Base-by-base conservation (phyloP, 2,113 vertebrate genomes). In the Seriola dumerili region DNA sequence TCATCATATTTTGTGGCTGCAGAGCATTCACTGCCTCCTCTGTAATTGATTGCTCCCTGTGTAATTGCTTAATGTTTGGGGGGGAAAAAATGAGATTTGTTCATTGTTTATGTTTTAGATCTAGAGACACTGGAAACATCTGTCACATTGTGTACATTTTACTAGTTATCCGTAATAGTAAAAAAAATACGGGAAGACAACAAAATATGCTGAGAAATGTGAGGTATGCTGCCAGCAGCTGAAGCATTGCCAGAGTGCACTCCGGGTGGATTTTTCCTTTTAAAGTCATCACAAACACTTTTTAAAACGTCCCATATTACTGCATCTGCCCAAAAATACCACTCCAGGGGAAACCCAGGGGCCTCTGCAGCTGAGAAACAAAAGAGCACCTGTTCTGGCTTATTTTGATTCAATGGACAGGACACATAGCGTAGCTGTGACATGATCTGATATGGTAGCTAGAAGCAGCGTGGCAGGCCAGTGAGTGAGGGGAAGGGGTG, bases 331-430 rank as follows among this genome's bases (percentile, higher is more conserved):
- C 79, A 83, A 50, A 83, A 83, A 79, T 72, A 69, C 29, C 36
- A 5, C 75, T 46, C 54, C 8, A 19, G 71, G 63, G 67, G 54
- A 48, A 83, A 59, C 14, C 68, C 75, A 55, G 77, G 66, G 76
- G 34, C 52, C 78, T 59, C 57, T 11, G 73, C 54, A 48, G 70
- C 76, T n/a, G 54, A 16, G 75, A 89, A 89, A 89, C 89, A 90
- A 91, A 85, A 65, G 79, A 76, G 70, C 92, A 91, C 85, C 91
- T 93, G 91, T 85, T 85, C 52, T 62, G 82, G 40, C 72, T 89
- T 83, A 72, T 78, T 84, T 78, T 71, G 65, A 88, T 84, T 85
- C 72, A 83, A 52, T 50, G 70, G 85, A 79, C 75, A 83, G 70
- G 85, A 79, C 75, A 83, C 65, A 83, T 68, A 81, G 84, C 77